Conservation (phyloP, 2,113 vertebrate genomes). For the Petrocephalus microphthalmus region DNA sequence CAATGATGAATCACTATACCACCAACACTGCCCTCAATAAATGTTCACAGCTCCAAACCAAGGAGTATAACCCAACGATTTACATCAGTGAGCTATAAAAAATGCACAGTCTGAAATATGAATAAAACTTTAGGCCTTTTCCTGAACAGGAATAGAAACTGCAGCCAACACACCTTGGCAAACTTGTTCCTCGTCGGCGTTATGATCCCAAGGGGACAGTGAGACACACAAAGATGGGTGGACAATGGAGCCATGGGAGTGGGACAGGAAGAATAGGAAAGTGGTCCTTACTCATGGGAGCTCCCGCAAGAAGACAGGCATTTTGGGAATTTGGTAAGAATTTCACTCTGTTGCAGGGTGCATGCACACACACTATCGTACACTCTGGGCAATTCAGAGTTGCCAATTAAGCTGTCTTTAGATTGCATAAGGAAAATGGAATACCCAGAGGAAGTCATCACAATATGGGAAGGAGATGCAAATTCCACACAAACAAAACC, state of each 20-base stretch:
- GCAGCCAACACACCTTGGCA: constrained; percentile 68
- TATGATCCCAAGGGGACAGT: constrained; percentile 71
- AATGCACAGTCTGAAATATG: neutral
- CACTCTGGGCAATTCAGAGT: neutral
- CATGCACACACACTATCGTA: neutral
- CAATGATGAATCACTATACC: neutral
- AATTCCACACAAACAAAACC: neutral
- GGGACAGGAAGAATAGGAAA: constrained; percentile 73
- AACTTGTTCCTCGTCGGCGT: constrained; percentile 47
- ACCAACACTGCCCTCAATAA: no score
- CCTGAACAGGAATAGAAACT: neutral
- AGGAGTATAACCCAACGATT: neutral
- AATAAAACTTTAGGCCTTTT: neutral
- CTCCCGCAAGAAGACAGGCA: constrained; percentile 77
- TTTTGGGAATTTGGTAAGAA: constrained; percentile 49
- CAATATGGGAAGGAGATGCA: neutral
- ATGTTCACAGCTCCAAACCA: neutral
- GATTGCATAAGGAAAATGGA: constrained; percentile 1
- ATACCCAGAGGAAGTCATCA: neutral
- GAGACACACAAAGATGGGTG: constrained; percentile 56
- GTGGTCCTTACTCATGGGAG: constrained; percentile 57
- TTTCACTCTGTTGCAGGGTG: neutral
- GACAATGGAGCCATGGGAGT: constrained; percentile 58
- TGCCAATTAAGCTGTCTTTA: neutral
- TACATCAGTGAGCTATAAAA: neutral